Percentiles rank a stretch among this genome's conserved stretches.
phyloP scores from a whole-genome alignment of 2,797 vertebrate species.

The Glossophaga mutica region DNA sequence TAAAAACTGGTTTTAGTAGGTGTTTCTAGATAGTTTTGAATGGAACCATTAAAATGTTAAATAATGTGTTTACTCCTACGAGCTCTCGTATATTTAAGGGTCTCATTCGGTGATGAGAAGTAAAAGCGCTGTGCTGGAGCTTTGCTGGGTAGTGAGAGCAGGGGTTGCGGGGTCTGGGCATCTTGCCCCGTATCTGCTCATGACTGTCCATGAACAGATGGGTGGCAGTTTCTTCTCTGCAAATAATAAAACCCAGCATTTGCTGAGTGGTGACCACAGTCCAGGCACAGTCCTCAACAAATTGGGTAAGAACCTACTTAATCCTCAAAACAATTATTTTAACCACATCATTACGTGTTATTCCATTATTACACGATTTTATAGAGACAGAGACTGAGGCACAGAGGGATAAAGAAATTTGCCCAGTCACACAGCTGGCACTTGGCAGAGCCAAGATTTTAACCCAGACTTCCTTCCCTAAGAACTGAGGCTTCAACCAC shows the following conservation, averaged over 20 bases:
- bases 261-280: background rate
- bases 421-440: background rate
- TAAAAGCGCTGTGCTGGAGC: background rate
- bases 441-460: background rate
- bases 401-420: background rate
- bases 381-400: conserved; percentile 16
- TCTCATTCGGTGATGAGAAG: background rate
- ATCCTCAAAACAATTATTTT: background rate
- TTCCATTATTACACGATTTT: background rate
- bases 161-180: background rate
- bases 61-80: background rate
- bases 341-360: background rate
- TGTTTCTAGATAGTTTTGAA: conserved; percentile 34
- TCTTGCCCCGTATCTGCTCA: background rate
- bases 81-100: background rate
- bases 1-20: background rate
- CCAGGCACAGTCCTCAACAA: background rate
- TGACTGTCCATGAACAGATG: background rate
- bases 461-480: background rate
- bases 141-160: background rate
- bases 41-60: conserved; percentile 11
- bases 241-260: background rate
- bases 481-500: background rate
- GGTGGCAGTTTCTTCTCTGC: background rate
- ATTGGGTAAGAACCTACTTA: background rate